Evolutionary conservation across 1,140 invertebrate genomes (phyloP).

Genomic region (Drosophila ohnishii): DNA sequence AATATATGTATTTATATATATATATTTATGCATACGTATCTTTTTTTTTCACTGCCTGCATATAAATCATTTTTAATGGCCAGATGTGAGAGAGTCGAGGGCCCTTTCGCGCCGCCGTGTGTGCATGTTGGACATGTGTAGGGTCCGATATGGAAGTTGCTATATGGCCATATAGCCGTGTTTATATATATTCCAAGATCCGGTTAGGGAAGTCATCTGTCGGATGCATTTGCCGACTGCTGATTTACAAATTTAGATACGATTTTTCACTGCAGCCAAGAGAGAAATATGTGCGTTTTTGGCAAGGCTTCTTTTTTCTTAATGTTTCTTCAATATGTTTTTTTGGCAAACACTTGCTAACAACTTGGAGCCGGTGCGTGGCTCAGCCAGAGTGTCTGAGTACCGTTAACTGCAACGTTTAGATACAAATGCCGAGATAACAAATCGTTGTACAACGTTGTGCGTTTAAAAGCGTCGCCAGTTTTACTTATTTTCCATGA

Average conservation of each 20-base stretch:
- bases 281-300: constrained; percentile 49
- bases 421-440: constrained; percentile 73
- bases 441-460: constrained; percentile 71
- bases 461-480: constrained; percentile 43
- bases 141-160: constrained; percentile 15
- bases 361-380: constrained; percentile 56
- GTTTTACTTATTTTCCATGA: constrained; percentile 21
- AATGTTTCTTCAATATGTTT: constrained; percentile 54
- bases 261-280: constrained; percentile 8
- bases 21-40: constrained; percentile 54
- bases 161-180: neutral
- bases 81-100: constrained; percentile 38
- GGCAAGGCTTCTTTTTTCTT: constrained; percentile 38
- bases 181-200: constrained; percentile 2
- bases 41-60: constrained; percentile 36
- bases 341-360: constrained; percentile 66
- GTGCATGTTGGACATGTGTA: constrained; percentile 39
- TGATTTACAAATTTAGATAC: constrained; percentile 47
- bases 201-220: constrained; percentile 36
- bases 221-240: constrained; percentile 18
- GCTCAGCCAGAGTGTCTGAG: constrained; percentile 32
- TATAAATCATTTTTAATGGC: constrained; percentile 75
- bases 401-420: constrained; percentile 76
- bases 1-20: constrained; percentile 27
- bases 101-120: constrained; percentile 30